Evolutionary conservation across 2,113 vertebrate species (phyloP), one percentile per base, ranked within the genome.

Genomic region (Nothoprocta pentlandii): DNA sequence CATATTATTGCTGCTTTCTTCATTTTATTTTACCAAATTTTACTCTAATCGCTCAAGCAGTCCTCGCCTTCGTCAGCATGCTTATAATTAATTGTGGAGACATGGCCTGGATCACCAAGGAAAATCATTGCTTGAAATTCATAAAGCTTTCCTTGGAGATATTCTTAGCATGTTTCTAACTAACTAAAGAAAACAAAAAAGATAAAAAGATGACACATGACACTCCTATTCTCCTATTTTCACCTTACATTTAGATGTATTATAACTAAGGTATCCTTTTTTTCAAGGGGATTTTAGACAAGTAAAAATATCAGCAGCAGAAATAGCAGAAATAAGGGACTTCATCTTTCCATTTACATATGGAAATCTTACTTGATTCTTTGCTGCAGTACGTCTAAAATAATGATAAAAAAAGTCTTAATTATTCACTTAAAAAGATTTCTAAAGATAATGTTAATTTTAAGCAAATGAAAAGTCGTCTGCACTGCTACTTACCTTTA

Each of bases 21-120:
- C 77, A 53, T 28, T 91, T 77, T 93, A 83, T 47, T 95, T 42
- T 93, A 30, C 67, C 86, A 93, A 96, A 42, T 28, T 76, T 41
- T 84, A 39, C 69, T 36, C 42, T 95, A 96, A 94, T 84, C 95
- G 46, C 76, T 92, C 92, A 81, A 96, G 66, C 34, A 95, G 69
- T 79, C 47, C 68, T 78, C 75, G 25, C 67, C 96, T 97, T 96
- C 66, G 71, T 87, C 77, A 90, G 46, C 12, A 34, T 82, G 70
- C 79, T 41, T 94, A 68, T 93, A 97, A 94, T 97, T 97, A 95
- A 96, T 95, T 95, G 82, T 96, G 67, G 56, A 92, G 69, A 90
- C 47, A 79, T 85, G 54, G 19, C 44, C 80, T 93, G 64, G 84
- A 82, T 97, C 64, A 56, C 54, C 69, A 91, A 96, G 85, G n/a